A percentile compares a stretch with the other conserved stretches of the same genome.
Evolutionary conservation across 2,113 vertebrate species (phyloP).

Genomic region (Colinus virginianus): DNA sequence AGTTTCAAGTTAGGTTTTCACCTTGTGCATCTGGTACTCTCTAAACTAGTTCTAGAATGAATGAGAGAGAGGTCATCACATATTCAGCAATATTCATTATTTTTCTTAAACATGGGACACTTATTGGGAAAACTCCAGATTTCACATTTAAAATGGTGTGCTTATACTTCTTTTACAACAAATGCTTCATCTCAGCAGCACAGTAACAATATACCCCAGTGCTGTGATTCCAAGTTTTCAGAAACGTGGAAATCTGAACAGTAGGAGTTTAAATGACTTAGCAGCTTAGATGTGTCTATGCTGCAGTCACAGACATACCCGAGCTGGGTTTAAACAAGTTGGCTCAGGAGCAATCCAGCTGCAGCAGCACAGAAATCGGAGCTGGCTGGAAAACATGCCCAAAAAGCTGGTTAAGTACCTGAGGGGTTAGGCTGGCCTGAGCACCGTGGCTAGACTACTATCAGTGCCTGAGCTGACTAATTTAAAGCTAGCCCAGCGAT

Average conservation of each 20-base stretch:
- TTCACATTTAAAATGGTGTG: background rate
- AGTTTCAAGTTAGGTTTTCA: background rate
- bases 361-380: background rate
- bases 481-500: background rate
- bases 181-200: background rate
- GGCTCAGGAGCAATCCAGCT: background rate
- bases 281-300: background rate
- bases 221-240: background rate
- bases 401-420: background rate
- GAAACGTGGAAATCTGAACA: background rate
- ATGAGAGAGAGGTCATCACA: background rate
- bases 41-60: background rate
- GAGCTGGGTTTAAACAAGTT: conserved; percentile 14
- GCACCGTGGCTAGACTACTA: background rate
- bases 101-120: background rate
- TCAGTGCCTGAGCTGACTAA: background rate
- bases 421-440: conserved; percentile 12
- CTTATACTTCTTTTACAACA: background rate
- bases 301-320: conserved; percentile 3
- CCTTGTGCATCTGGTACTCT: background rate
- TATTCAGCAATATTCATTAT: background rate
- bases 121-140: background rate
- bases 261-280: conserved; percentile 3
- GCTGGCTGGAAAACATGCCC: conserved; percentile 4
- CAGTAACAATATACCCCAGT: background rate